Evolutionary conservation across 2,113 vertebrate species (phyloP), one percentile per base, ranked within the genome.

Genomic region (Sialia sialis): DNA sequence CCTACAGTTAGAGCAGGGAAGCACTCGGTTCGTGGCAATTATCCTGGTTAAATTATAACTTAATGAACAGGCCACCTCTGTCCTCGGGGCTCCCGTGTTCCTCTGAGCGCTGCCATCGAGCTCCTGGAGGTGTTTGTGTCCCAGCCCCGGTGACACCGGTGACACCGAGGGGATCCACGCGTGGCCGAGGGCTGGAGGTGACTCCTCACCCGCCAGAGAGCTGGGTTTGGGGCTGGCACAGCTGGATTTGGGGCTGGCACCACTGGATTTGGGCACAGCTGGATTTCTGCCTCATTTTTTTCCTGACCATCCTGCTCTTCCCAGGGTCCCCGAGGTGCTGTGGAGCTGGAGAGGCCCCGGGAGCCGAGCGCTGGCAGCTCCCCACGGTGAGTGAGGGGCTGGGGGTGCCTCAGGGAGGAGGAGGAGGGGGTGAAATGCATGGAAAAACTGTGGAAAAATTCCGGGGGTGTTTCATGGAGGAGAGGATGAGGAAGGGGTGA

Each of bases 41-140:
- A 87, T 16, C 10, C 0, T 23, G 39, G 94, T 94, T 96, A 96
- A 95, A 96, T 27, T 93, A 46, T 94, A 95, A 96, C 96, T n/a
- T 18, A 0, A 17, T 4, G 30, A 46, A 59, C 51, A 52, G 3
- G 48, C 73, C 67, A 67, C 84, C 90, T 94, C 87, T 89, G 91
- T 36, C 87, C 91, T 44, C 62, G 27, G 64, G 44, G 87, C 48
- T 93, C 18, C 82, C 0, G 1, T 11, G 66, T 41, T 21, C 75
- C 58, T 67, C 59, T 0, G 0, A 55, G n/a, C 0, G 1, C 48
- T 1, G 13, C 2, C 9, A 2, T 3, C n/a, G 66, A 78, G 7
- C 5, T 46, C 41, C 43, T 5, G 2, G 11, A 56, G 88, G 23
- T 19, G 26, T n/a, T 41, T 2, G 15, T 51, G 79, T 84, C 64